phyloP scores from a whole-genome alignment of 2,888 invertebrate species.

The Coremacera marginata region DNA sequence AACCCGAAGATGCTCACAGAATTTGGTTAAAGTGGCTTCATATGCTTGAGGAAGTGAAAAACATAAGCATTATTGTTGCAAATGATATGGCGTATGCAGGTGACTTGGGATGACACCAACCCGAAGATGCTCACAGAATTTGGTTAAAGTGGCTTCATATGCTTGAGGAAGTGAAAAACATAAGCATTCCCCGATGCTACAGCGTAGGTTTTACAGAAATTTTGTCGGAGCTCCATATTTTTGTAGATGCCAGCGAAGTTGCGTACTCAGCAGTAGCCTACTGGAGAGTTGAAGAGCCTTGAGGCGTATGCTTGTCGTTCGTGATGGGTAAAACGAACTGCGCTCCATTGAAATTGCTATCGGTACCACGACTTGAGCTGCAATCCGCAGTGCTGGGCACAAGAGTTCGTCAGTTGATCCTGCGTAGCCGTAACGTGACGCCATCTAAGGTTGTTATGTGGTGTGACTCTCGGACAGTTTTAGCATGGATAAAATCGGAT shows the following conservation, averaged over 20 bases:
- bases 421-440: slow-evolving; percentile 23
- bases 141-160: slow-evolving; percentile 33
- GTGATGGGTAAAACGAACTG: slow-evolving; percentile 29
- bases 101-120: too few relatives aligned
- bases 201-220: too few relatives aligned
- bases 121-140: slow-evolving; percentile 20
- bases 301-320: background rate
- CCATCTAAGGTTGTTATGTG: slow-evolving; percentile 24
- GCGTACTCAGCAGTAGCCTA: slow-evolving; percentile 41
- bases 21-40: too few relatives aligned
- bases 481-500: slow-evolving; percentile 41
- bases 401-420: slow-evolving; percentile 25
- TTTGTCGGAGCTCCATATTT: slow-evolving; percentile 27
- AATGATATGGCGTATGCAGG: too few relatives aligned
- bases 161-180: too few relatives aligned
- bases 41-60: too few relatives aligned
- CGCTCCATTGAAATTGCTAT: slow-evolving; percentile 27
- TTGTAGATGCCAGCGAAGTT: slow-evolving; percentile 39
- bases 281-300: background rate
- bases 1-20: too few relatives aligned
- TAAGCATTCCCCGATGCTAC: too few relatives aligned
- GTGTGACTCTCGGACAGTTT: slow-evolving; percentile 42
- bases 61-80: too few relatives aligned
- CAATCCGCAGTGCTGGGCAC: slow-evolving; percentile 38
- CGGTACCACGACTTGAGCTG: slow-evolving; percentile 28